Percentiles rank a stretch among this genome's conserved stretches.
phyloP scores from a whole-genome alignment of 2,888 invertebrate species.

The Drepanosiphum platanoidis region DNA sequence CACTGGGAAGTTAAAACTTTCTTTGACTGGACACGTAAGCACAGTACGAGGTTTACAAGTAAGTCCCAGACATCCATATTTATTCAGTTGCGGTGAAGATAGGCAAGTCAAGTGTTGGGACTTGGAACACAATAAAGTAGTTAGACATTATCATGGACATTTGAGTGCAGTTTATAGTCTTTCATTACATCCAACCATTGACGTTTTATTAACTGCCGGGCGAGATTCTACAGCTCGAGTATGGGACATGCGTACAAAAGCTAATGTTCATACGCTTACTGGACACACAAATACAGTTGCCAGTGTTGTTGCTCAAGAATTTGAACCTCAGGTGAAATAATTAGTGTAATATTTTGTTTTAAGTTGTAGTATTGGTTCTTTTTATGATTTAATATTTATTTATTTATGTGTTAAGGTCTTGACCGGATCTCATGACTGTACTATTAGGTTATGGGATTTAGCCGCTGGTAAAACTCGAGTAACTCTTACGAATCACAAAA shows the following conservation, averaged over 20 bases:
- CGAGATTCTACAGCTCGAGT: slow-evolving; percentile 95
- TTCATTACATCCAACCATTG: slow-evolving; percentile 93
- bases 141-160: slow-evolving; percentile 98
- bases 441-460: slow-evolving; percentile 96
- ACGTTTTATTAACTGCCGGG: slow-evolving; percentile 92
- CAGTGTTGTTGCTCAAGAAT: slow-evolving; percentile 89
- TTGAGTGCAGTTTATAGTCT: slow-evolving; percentile 94
- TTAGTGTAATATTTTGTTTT: slow-evolving; percentile 22
- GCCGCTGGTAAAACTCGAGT: slow-evolving; percentile 94
- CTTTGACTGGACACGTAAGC: slow-evolving; percentile 97
- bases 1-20: slow-evolving; percentile 93
- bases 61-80: slow-evolving; percentile 93
- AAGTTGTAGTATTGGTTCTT: neutral
- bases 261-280: slow-evolving; percentile 93
- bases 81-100: slow-evolving; percentile 99
- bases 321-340: slow-evolving; percentile 85
- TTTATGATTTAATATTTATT: neutral
- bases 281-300: slow-evolving; percentile 99
- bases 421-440: slow-evolving; percentile 95
- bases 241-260: slow-evolving; percentile 99
- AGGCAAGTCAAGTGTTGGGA: slow-evolving; percentile 99
- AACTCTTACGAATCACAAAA: slow-evolving; percentile 98
- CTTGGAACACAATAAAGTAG: slow-evolving; percentile 95
- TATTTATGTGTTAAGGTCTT: slow-evolving; percentile 75
- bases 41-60: slow-evolving; percentile 96